Evolutionary conservation across 2,888 invertebrate genomes (phyloP).

Genomic region (Chironomus tentans): DNA sequence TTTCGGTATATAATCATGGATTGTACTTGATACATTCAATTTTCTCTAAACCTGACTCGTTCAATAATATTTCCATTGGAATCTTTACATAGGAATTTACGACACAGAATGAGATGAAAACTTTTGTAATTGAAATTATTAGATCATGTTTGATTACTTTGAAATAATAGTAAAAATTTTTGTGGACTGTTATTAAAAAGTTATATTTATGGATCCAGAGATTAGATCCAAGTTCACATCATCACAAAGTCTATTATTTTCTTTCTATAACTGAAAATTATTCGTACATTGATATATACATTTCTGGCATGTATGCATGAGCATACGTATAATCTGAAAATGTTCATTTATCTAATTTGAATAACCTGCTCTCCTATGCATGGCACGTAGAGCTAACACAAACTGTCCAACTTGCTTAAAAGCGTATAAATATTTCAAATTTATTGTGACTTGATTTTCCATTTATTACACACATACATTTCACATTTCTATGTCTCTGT

Average conservation of each 20-base stretch:
- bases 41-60: too few species aligned
- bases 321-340: not conserved
- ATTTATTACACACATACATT: not conserved
- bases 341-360: constrained; percentile 1
- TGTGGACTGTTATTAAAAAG: not conserved
- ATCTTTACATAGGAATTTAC: too few species aligned
- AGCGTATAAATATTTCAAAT: constrained; percentile 7
- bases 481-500: not conserved
- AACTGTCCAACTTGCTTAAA: constrained; percentile 1
- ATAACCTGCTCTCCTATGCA: not conserved
- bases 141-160: not conserved
- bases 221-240: not conserved
- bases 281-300: too few species aligned
- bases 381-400: too few species aligned
- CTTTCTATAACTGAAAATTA: too few species aligned
- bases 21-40: too few species aligned
- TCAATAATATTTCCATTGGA: too few species aligned
- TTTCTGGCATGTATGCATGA: not conserved
- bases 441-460: constrained; percentile 23
- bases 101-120: not conserved
- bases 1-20: too few species aligned
- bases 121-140: not conserved
- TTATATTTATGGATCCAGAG: not conserved
- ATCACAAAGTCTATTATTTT: too few species aligned
- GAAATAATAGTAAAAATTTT: not conserved